phyloP scores from a whole-genome alignment of 2,888 invertebrate genomes.

The Perizoma affinitatum region DNA sequence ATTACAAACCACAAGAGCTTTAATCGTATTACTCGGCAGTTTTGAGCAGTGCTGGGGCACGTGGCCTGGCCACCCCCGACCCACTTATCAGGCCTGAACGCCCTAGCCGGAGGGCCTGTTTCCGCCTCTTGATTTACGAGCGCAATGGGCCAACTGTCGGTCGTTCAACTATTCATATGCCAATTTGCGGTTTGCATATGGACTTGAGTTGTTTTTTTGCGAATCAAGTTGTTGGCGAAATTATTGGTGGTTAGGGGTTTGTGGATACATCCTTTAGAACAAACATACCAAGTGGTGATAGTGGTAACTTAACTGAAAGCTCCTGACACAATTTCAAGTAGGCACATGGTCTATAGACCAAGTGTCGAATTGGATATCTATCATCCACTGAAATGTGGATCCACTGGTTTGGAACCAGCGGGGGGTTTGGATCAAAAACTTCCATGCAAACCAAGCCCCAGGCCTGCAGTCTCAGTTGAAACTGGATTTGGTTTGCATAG shows the following conservation, averaged over 20 bases:
- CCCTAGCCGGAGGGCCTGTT: conserved; percentile 26
- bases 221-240: conserved; percentile 1
- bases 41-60: conserved; percentile 23
- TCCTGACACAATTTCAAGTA: no score
- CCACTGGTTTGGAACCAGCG: no score
- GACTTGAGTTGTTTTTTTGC: conserved; percentile 22
- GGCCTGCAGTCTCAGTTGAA: no score
- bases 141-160: conserved; percentile 28
- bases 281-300: not conserved
- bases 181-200: conserved; percentile 31
- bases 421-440: no score
- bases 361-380: no score
- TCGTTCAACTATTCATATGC: conserved; percentile 36
- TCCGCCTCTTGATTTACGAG: conserved; percentile 34
- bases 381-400: no score
- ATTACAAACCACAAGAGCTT: conserved; percentile 16
- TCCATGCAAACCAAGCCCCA: no score
- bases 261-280: not conserved
- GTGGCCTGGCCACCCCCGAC: conserved; percentile 15
- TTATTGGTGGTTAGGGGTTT: conserved; percentile 7
- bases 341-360: no score
- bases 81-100: conserved; percentile 19
- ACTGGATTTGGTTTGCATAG: no score
- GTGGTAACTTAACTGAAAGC: no score
- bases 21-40: conserved; percentile 28